Percentiles rank a stretch among this genome's conserved stretches.
phyloP scores from a whole-genome alignment of 1,140 invertebrate species.

The Anastatus disparis region DNA sequence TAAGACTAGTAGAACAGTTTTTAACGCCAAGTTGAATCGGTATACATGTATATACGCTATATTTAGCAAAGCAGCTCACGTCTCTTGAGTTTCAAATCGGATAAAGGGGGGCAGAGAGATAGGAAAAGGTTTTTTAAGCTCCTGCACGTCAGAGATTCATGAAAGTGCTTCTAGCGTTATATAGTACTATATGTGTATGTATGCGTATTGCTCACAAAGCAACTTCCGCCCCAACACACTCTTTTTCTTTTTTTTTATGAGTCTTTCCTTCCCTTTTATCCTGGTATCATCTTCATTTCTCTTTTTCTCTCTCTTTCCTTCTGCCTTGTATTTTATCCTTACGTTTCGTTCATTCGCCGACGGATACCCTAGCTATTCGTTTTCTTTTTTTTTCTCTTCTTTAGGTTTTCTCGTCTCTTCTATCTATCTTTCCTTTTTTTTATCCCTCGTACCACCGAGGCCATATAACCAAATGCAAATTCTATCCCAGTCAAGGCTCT shows the following conservation, averaged over 20 bases:
- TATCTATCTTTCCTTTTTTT: not conserved
- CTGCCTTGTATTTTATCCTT: conserved; percentile 31
- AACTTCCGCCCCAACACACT: conserved; percentile 36
- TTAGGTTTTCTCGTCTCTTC: not conserved
- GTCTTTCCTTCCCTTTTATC: conserved; percentile 46
- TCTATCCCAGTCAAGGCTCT: conserved; percentile 39
- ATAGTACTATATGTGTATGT: conserved; percentile 33
- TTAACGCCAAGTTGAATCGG: conserved; percentile 24
- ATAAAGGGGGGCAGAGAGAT: too few species aligned
- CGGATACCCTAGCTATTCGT: conserved; percentile 26
- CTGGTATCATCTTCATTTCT: conserved; percentile 46
- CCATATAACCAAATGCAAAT: conserved; percentile 53
- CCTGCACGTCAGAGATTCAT: conserved; percentile 29
- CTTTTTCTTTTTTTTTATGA: too few species aligned
- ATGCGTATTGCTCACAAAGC: conserved; percentile 50
- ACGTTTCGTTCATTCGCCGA: too few species aligned
- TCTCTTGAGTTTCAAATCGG: conserved; percentile 21
- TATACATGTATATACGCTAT: too few species aligned
- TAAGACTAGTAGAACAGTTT: too few species aligned
- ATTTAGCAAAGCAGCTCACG: conserved; percentile 30
- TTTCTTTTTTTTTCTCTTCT: not conserved
- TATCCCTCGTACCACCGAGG: not conserved
- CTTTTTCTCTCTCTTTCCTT: conserved; percentile 35
- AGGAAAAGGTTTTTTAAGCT: not conserved
- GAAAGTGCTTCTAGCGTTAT: conserved; percentile 32